These are phyloP conservation scores for Hycleus phaleratus DNA, from an alignment of 1,140 invertebrate species.

Conservation along the genomic window DNA sequence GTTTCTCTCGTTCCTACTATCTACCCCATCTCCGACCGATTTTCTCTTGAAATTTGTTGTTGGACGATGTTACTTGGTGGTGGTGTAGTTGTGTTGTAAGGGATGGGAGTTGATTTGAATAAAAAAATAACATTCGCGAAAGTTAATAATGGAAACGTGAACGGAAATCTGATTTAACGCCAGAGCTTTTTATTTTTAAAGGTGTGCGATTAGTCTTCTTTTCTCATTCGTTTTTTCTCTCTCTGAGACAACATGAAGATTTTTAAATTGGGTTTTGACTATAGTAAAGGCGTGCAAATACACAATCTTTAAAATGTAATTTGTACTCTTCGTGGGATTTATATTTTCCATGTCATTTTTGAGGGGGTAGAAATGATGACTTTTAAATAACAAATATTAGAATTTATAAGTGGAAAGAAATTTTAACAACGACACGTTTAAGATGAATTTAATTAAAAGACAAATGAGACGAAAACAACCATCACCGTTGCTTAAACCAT, in stretches of 20 bases:
- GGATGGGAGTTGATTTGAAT: slow-evolving; percentile 36
- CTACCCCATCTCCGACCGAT: neutral
- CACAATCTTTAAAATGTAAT: slow-evolving; percentile 24
- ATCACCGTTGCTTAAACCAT: neutral
- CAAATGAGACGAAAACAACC: slow-evolving; percentile 7
- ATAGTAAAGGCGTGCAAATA: slow-evolving; percentile 27
- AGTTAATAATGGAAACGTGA: slow-evolving; percentile 42
- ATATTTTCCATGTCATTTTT: too few relatives aligned
- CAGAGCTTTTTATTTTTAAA: slow-evolving; percentile 35
- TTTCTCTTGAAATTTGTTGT: neutral
- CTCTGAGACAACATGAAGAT: slow-evolving; percentile 24
- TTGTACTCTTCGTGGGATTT: slow-evolving; percentile 8
- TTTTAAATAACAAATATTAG: too few relatives aligned
- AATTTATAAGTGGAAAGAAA: neutral
- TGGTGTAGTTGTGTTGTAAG: slow-evolving; percentile 1
- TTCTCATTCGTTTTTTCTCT: too few relatives aligned
- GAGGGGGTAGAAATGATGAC: too few relatives aligned
- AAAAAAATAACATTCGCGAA: slow-evolving; percentile 39
- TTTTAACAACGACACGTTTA: neutral
- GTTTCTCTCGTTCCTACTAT: slow-evolving; percentile 20
- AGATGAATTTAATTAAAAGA: slow-evolving; percentile 8
- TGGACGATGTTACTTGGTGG: neutral
- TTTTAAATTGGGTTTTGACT: slow-evolving; percentile 37
- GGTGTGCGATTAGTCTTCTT: slow-evolving; percentile 38
- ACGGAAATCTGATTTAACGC: slow-evolving; percentile 38